Conservation (phyloP, 1,140 invertebrate species). For the Dendrolimus kikuchii region DNA sequence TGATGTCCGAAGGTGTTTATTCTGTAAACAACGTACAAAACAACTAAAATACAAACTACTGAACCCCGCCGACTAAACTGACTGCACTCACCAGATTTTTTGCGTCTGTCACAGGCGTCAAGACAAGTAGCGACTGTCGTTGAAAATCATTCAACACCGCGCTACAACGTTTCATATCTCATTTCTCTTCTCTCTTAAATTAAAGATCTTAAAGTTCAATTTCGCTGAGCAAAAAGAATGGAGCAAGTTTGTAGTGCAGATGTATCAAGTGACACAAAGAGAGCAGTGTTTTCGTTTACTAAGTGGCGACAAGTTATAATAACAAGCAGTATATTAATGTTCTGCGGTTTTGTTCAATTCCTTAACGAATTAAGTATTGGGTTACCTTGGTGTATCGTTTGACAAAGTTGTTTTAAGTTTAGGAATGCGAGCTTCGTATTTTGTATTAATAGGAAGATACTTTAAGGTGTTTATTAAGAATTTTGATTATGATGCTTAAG, state of each 20-base stretch:
- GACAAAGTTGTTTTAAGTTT: no score
- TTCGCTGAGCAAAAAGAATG: neutral
- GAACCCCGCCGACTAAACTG: no score
- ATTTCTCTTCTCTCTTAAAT: no score
- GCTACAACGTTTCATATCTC: neutral
- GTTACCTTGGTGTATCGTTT: neutral
- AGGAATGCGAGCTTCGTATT: no score
- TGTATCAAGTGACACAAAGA: conserved; percentile 41
- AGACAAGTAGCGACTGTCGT: conserved; percentile 29
- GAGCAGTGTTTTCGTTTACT: conserved; percentile 20
- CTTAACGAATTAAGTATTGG: neutral
- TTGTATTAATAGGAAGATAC: no score
- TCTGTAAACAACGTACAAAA: no score
- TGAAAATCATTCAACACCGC: conserved; percentile 7
- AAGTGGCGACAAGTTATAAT: conserved; percentile 53
- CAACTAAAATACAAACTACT: no score
- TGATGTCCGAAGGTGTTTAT: no score
- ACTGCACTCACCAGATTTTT: conserved; percentile 21
- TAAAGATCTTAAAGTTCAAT: neutral
- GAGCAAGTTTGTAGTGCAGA: conserved; percentile 5
- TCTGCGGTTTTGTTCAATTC: neutral
- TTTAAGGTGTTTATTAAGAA: no score
- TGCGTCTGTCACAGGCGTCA: conserved; percentile 19
- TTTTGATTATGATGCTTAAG: no score
- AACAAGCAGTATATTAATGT: conserved; percentile 34